Conservation (phyloP, 2,113 vertebrate species). For the Chloroceryle aenea region DNA sequence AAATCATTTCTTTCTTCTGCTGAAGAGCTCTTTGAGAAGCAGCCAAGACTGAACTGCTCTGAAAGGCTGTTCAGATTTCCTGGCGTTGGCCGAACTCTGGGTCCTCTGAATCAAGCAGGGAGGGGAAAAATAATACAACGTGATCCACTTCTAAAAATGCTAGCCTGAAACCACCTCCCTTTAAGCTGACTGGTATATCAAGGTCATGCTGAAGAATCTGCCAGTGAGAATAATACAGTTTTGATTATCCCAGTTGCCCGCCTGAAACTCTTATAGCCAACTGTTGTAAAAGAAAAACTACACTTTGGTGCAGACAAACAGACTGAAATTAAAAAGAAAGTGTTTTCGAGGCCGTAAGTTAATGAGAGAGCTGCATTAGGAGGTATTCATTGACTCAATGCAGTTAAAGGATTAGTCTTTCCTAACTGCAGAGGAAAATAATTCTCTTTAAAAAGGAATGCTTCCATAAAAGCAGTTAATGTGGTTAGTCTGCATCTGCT, state of each 20-base stretch:
- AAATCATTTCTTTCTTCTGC: conserved; percentile 43
- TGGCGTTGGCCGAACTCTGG: background rate
- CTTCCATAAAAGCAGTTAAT: conserved; percentile 12
- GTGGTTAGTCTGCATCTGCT: conserved; percentile 8
- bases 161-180: background rate
- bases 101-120: conserved; percentile 22
- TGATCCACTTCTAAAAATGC: conserved; percentile 16
- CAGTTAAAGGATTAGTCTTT: background rate
- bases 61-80: conserved; percentile 32
- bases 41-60: conserved; percentile 41
- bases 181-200: background rate
- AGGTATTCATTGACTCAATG: background rate
- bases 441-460: background rate
- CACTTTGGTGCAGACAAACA: conserved; percentile 3
- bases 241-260: background rate
- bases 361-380: background rate
- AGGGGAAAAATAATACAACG: background rate
- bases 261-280: background rate
- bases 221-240: conserved; percentile 40
- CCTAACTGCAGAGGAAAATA: background rate
- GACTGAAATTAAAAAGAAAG: background rate
- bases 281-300: background rate
- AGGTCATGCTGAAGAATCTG: background rate
- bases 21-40: conserved; percentile 29
- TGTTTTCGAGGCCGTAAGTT: background rate